phyloP scores from a whole-genome alignment of 2,888 invertebrate species.

The Orchesella flavescens region DNA sequence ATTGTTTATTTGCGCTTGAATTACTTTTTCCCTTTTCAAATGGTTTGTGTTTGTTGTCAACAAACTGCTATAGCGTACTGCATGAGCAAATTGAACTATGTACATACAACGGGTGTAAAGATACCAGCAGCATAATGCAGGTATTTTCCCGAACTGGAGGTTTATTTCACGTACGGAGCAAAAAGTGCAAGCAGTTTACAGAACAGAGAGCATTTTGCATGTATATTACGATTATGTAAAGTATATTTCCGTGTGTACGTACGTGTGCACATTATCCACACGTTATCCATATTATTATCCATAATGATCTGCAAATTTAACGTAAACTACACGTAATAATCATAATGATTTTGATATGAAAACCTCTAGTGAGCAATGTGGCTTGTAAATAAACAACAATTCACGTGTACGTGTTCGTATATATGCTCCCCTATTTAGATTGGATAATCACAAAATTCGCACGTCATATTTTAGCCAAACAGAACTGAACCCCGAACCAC shows the following conservation, averaged over 20 bases:
- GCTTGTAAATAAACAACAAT: neutral
- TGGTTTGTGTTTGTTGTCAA: slow-evolving; percentile 5
- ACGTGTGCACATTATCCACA: neutral
- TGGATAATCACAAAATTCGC: neutral
- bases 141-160: neutral
- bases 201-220: slow-evolving; percentile 9
- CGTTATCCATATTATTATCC: slow-evolving; percentile 43
- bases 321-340: slow-evolving; percentile 34
- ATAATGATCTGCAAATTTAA: slow-evolving; percentile 53
- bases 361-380: slow-evolving; percentile 26
- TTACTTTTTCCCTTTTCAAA: slow-evolving; percentile 42
- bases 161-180: slow-evolving; percentile 33
- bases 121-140: slow-evolving; percentile 1
- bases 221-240: neutral
- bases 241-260: neutral
- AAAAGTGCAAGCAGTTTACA: slow-evolving; percentile 7
- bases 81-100: slow-evolving; percentile 26
- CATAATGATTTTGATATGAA: slow-evolving; percentile 36
- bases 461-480: neutral
- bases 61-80: neutral
- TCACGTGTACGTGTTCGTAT: neutral
- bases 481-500: no score
- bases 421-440: neutral
- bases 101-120: neutral
- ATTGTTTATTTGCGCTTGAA: slow-evolving; percentile 56